Conservation (phyloP, 2,113 vertebrate species). For the Cyprinodon tularosa region DNA sequence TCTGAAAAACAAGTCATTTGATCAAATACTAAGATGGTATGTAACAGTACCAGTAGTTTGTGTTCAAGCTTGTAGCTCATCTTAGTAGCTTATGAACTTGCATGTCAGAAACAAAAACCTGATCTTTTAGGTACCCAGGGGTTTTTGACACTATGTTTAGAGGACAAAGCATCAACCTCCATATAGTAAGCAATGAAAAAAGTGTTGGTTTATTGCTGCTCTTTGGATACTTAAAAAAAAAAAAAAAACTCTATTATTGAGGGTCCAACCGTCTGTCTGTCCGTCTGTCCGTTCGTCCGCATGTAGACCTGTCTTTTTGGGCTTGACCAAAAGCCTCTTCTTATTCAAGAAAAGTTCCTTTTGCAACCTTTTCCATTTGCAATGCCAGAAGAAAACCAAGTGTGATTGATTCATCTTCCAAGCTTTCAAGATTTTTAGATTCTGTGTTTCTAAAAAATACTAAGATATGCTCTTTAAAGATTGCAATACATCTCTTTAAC, state of each 20-base stretch:
- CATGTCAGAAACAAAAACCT: neutral
- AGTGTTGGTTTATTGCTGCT: too few species aligned
- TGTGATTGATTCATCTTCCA: neutral
- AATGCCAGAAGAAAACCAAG: neutral
- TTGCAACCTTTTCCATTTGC: neutral
- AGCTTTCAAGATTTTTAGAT: neutral
- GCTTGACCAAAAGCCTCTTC: neutral
- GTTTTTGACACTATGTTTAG: too few species aligned
- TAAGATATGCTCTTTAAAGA: neutral
- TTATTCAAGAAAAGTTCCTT: neutral
- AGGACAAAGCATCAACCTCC: too few species aligned
- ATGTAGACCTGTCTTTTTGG: too few species aligned
- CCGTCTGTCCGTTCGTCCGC: too few species aligned
- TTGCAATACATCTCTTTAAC: neutral
- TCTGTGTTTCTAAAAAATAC: neutral
- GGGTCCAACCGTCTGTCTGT: too few species aligned
- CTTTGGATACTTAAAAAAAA: too few species aligned
- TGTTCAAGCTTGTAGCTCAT: neutral
- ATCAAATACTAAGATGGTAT: conserved; percentile 19
- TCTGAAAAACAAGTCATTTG: conserved; percentile 31
- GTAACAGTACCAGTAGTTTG: neutral
- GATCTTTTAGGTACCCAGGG: too few species aligned
- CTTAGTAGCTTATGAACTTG: neutral
- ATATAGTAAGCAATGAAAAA: too few species aligned
- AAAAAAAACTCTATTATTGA: too few species aligned